Evolutionary conservation across 2,888 invertebrate species (phyloP), one percentile per base, ranked within the genome.

Genomic region (Thumatha senex): DNA sequence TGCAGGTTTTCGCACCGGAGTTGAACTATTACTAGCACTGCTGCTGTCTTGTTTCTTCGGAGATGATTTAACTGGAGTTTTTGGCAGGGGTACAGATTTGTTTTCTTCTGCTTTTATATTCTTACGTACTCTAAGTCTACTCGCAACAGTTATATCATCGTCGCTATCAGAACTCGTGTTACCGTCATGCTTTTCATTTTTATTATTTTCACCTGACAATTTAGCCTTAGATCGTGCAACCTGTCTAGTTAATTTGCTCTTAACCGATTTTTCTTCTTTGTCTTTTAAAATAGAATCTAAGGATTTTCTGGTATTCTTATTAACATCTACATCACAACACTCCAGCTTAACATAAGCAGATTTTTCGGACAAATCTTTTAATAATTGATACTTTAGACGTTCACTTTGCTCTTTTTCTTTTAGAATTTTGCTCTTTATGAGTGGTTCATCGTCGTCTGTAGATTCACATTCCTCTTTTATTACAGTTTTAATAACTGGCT

Each of bases 1-100:
- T 31, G 92, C 86, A n/a, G 94, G 93, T 76, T 95, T 94, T 30
- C 82, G 80, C 18, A 83, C 62, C 12, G 82, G 81, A 9, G 84
- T 86, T 9, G 87, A 86, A 69, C 81, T 78, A 54, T 72, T 82
- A 60, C 83, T 86, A 39, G 78, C 74, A 55, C 73, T 77, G 53
- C 76, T 83, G 63, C 68, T 79, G 50, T 91, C 86, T 55, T 80
- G 67, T 74, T 84, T 89, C 63, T 88, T 85, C 1, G 84, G 79
- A 12, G 86, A 74, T 14, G 84, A 76, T 75, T 92, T 86, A 7
- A 70, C 66, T 1, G 84, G 78, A 55, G 85, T 74, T 82, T 91
- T 82, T 57, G 57, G 63, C 61, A 67, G 15, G 38, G 69, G 12
- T 35, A 61, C 46, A 46, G 57, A 54, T 76, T 84, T 87, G 46